Conservation (phyloP, 1,140 invertebrate species). For the Solenopsis fugax region DNA sequence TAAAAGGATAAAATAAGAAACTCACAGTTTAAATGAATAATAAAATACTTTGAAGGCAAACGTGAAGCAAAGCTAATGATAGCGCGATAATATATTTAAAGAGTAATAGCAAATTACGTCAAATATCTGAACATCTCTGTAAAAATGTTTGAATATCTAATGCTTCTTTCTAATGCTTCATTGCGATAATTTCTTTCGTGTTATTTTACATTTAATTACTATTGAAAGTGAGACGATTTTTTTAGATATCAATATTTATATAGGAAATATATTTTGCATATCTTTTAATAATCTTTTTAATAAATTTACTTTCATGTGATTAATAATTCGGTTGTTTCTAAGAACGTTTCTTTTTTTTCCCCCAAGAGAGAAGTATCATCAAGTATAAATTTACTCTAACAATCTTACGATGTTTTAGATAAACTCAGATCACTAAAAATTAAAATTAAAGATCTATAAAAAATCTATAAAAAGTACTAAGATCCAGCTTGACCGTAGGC, state of each 20-base stretch:
- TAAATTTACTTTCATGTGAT: background rate
- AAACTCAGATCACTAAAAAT: background rate
- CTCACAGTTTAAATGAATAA: background rate
- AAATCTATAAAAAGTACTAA: too few relatives aligned
- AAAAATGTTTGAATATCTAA: background rate
- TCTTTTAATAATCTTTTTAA: background rate
- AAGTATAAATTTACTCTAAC: background rate
- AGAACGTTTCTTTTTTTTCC: background rate
- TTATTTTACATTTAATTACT: background rate
- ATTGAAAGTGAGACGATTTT: background rate
- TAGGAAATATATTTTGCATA: background rate
- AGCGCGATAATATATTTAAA: background rate
- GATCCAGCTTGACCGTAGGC: too few relatives aligned
- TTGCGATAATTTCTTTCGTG: background rate
- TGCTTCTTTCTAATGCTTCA: background rate
- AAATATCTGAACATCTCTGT: background rate
- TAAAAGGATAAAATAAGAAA: slow-evolving; percentile 25
- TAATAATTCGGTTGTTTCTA: background rate
- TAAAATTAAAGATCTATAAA: too few relatives aligned
- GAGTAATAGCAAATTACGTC: background rate
- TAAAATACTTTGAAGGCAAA: background rate
- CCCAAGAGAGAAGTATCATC: background rate
- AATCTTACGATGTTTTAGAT: background rate
- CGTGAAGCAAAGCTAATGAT: background rate
- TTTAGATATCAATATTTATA: background rate